Percentiles rank a stretch among this genome's conserved stretches.
phyloP scores from a whole-genome alignment of 2,797 vertebrate species.

The Neoniphon sammara region DNA sequence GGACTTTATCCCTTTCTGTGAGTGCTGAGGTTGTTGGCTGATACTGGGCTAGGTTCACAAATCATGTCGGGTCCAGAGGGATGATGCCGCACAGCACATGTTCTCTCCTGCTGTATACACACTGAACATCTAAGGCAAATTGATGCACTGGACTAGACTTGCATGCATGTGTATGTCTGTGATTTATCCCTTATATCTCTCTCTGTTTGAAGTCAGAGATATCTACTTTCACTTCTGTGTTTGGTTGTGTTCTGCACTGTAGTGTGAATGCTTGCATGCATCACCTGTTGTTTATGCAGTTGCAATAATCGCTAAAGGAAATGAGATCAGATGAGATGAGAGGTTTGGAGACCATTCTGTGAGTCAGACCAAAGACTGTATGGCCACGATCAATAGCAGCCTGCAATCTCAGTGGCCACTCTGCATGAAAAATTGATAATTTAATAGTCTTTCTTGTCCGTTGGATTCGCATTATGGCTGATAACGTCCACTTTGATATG shows the following conservation, averaged over 20 bases:
- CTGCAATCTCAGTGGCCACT: neutral
- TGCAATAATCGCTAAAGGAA: neutral
- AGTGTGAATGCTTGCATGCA: too few species aligned
- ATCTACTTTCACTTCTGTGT: neutral
- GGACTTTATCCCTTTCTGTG: constrained; percentile 22
- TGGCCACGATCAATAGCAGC: neutral
- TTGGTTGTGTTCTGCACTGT: neutral
- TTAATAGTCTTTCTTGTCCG: too few species aligned
- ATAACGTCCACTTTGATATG: neutral
- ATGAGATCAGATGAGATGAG: neutral
- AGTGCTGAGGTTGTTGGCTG: neutral
- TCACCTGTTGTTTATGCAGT: too few species aligned
- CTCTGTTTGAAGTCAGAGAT: neutral
- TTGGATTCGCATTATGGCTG: too few species aligned
- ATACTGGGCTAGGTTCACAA: neutral
- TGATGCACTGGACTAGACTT: too few species aligned
- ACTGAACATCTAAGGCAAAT: neutral
- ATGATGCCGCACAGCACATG: neutral
- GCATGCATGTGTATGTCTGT: neutral
- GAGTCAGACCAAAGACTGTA: neutral
- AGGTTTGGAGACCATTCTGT: neutral
- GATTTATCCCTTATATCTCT: neutral
- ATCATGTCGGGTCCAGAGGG: neutral
- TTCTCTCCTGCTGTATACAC: neutral
- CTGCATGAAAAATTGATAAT: neutral